Evolutionary conservation across 2,888 invertebrate genomes (phyloP).

Genomic region (Tinea semifulvella): DNA sequence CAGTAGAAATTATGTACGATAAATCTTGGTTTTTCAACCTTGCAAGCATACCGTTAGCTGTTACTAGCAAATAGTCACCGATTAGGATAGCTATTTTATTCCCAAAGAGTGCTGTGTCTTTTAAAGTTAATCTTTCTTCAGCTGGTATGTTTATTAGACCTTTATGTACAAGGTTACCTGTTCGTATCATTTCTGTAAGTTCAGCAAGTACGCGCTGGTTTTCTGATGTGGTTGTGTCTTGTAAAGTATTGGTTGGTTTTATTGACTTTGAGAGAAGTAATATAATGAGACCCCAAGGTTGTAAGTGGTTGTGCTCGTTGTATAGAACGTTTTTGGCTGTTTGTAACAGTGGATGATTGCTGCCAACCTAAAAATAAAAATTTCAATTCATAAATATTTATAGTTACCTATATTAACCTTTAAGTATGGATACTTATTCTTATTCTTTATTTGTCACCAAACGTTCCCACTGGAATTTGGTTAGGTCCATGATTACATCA

Average conservation of each 20-base stretch:
- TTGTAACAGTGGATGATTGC: conserved; percentile 86
- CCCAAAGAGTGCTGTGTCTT: conserved; percentile 81
- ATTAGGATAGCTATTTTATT: conserved; percentile 89
- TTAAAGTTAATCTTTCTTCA: conserved; percentile 59
- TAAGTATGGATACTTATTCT: too few species aligned
- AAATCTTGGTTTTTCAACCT: conserved; percentile 74
- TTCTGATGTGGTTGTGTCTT: conserved; percentile 64
- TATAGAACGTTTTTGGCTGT: conserved; percentile 84
- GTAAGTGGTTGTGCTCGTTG: conserved; percentile 84
- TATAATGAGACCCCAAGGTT: conserved; percentile 86
- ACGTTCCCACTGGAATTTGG: too few species aligned
- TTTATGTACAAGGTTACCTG: conserved; percentile 83
- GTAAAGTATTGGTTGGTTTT: conserved; percentile 64
- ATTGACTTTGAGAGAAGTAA: conserved; percentile 81
- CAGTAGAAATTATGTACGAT: conserved; percentile 82
- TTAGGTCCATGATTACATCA: too few species aligned
- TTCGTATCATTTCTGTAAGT: conserved; percentile 88
- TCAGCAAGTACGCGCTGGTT: conserved; percentile 64
- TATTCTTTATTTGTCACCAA: too few species aligned
- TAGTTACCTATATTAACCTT: too few species aligned
- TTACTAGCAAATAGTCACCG: conserved; percentile 86
- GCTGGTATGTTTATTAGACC: conserved; percentile 55
- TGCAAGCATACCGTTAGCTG: conserved; percentile 82
- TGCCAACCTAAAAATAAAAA: conserved; percentile 69
- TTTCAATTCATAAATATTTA: conserved; percentile 12